A percentile compares a stretch with the other conserved stretches of the same genome.
Conservation (phyloP, 1,140 invertebrate genomes). For the Tyrophagus putrescentiae region DNA sequence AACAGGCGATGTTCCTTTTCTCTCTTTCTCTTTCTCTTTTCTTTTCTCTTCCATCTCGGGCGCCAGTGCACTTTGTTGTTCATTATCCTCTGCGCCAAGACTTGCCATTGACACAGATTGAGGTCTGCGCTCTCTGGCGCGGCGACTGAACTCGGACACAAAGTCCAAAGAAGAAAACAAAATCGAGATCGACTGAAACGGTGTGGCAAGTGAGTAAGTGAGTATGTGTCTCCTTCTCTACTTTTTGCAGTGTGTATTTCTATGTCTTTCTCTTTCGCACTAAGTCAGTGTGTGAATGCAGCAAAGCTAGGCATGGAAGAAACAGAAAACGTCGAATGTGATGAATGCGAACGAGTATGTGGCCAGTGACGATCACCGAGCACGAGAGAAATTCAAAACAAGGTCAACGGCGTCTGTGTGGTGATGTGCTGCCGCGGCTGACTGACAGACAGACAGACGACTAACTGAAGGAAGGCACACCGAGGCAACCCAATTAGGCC, state of each 20-base stretch:
- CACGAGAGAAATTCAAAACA: conserved; percentile 3
- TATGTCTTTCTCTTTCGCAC: no score
- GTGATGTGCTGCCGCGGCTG: no score
- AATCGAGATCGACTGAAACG: conserved; percentile 12
- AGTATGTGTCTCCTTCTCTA: no score
- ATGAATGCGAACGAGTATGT: not conserved
- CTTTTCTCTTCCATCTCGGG: not conserved
- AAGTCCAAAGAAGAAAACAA: not conserved
- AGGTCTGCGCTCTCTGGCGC: conserved; percentile 5
- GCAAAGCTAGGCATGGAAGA: not conserved
- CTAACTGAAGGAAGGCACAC: no score
- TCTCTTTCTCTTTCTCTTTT: not conserved
- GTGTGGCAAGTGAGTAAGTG: no score
- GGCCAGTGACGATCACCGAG: not conserved
- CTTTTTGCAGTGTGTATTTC: no score
- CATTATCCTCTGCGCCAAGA: conserved; percentile 1
- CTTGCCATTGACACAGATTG: conserved; percentile 13
- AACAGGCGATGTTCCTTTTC: conserved; percentile 10
- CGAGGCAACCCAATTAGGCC: conserved; percentile 1
- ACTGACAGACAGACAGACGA: no score
- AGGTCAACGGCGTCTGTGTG: conserved; percentile 1
- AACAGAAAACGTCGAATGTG: not conserved
- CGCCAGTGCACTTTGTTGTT: no score
- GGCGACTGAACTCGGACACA: conserved; percentile 2
- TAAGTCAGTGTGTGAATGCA: no score